Evolutionary conservation across 92 coral and sea anemone genomes (phyloP).

Genomic region (Pocillopora meandrina): DNA sequence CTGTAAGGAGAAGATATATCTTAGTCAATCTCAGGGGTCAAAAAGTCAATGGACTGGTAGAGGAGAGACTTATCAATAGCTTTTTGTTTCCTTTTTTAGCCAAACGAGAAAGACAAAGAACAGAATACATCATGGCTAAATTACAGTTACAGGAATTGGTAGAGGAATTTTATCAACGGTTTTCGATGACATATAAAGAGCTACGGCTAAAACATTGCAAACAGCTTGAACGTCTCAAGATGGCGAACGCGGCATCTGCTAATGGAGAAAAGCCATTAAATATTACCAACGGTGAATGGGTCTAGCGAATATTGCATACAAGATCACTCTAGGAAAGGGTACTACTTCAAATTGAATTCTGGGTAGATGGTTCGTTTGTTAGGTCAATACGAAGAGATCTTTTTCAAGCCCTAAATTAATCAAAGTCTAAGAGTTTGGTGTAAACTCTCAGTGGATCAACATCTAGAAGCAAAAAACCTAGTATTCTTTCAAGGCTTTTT

Average conservation of each 20-base stretch:
- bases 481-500: too few species aligned
- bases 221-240: slow-evolving; percentile 29
- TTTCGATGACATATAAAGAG: slow-evolving; percentile 29
- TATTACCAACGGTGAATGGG: slow-evolving; percentile 11
- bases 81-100: background rate
- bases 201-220: slow-evolving; percentile 52
- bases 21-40: too few species aligned
- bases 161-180: slow-evolving; percentile 57
- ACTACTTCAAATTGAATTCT: background rate
- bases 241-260: background rate
- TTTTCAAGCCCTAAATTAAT: too few species aligned
- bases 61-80: too few species aligned
- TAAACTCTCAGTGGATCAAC: too few species aligned
- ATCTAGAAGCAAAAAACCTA: too few species aligned
- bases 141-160: slow-evolving; percentile 45
- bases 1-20: too few species aligned
- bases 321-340: slow-evolving; percentile 2
- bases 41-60: too few species aligned
- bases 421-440: too few species aligned
- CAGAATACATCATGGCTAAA: slow-evolving; percentile 20
- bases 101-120: background rate
- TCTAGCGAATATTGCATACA: slow-evolving; percentile 15
- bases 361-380: background rate
- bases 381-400: background rate
- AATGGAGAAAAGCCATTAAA: background rate